These are phyloP conservation scores for Eupithecia subumbrata DNA, from an alignment of 2,888 invertebrate genomes.

Conservation along the genomic window DNA sequence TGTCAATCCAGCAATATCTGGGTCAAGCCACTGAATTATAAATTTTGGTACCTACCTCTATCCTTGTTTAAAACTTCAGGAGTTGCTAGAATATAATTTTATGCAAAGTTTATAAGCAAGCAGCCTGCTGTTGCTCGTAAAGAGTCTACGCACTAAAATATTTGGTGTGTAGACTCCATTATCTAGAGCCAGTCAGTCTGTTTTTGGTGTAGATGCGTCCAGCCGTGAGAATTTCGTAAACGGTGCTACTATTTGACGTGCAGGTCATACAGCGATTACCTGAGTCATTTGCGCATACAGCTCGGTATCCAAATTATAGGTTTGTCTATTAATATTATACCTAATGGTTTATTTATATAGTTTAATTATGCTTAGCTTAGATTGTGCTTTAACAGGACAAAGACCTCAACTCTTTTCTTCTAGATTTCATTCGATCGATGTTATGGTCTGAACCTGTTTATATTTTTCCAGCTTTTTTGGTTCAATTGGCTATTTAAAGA, in stretches of 20 bases:
- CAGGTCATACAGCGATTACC: conserved; percentile 19
- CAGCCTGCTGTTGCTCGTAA: not conserved
- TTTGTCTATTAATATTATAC: not conserved
- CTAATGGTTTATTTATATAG: not conserved
- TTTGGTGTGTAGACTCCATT: not conserved
- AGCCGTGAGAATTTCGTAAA: conserved; percentile 37
- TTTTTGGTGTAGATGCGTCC: conserved; percentile 5
- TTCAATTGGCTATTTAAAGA: not conserved
- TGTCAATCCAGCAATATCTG: not conserved
- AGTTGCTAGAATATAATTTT: not conserved
- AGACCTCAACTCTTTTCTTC: not conserved
- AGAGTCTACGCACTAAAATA: not conserved
- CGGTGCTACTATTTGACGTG: conserved; percentile 33
- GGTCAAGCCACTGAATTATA: too few relatives aligned
- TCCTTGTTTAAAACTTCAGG: not conserved
- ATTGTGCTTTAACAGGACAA: not conserved
- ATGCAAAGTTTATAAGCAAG: not conserved
- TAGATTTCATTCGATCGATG: not conserved
- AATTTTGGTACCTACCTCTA: not conserved
- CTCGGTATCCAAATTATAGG: not conserved
- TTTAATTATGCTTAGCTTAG: not conserved
- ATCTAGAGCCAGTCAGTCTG: conserved; percentile 6
- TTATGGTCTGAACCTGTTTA: not conserved
- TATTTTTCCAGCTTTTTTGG: not conserved
- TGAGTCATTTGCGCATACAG: not conserved